phyloP scores from a whole-genome alignment of 2,888 invertebrate species.

The Lordiphosa andalusiaca region DNA sequence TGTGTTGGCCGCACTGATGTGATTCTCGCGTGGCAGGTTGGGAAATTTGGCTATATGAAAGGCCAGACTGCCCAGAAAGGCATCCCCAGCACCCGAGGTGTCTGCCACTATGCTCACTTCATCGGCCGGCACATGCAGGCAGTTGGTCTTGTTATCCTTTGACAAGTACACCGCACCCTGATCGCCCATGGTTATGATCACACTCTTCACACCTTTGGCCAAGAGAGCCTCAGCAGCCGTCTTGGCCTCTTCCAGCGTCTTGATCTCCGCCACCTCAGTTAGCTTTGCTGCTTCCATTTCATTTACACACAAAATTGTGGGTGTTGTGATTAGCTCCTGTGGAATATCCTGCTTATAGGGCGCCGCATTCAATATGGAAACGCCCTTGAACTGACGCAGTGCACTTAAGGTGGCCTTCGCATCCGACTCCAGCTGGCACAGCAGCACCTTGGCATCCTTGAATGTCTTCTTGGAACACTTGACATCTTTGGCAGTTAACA shows the following conservation, averaged over 20 bases:
- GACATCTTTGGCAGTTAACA: conserved; percentile 85
- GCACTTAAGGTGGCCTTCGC: conserved; percentile 86
- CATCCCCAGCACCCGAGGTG: conserved; percentile 97
- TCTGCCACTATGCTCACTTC: conserved; percentile 87
- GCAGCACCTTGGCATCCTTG: conserved; percentile 82
- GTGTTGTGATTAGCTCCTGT: conserved; percentile 83
- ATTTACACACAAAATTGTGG: conserved; percentile 95
- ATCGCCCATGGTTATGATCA: conserved; percentile 92
- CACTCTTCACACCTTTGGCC: conserved; percentile 86
- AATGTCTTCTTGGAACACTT: conserved; percentile 83
- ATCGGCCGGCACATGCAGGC: conserved; percentile 84
- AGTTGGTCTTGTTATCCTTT: conserved; percentile 75
- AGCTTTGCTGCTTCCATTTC: conserved; percentile 90
- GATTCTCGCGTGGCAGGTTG: conserved; percentile 83
- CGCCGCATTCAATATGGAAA: conserved; percentile 94
- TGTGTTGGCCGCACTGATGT: conserved; percentile 87
- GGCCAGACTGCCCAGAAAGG: conserved; percentile 95
- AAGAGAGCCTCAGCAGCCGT: conserved; percentile 84
- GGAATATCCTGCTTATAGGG: conserved; percentile 87
- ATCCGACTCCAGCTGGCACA: conserved; percentile 93
- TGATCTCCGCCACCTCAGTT: conserved; percentile 79
- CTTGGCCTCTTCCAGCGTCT: conserved; percentile 82
- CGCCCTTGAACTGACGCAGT: conserved; percentile 84
- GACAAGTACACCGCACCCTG: conserved; percentile 87
- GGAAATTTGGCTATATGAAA: conserved; percentile 86